These are phyloP conservation scores for Naja naja DNA, from an alignment of 2,113 vertebrate species.

Conservation along the genomic window DNA sequence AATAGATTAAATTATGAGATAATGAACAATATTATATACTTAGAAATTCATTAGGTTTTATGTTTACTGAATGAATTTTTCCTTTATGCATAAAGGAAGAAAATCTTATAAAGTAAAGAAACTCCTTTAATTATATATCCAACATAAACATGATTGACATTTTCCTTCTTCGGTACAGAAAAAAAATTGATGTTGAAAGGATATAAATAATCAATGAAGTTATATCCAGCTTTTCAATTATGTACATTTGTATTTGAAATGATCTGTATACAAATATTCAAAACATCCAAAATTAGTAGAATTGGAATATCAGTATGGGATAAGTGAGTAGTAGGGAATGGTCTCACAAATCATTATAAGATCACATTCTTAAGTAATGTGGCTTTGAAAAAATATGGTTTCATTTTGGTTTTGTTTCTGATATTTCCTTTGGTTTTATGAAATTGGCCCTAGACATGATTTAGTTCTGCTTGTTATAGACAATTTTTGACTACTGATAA, in stretches of 20 bases:
- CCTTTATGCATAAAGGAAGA: background rate
- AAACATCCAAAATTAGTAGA: background rate
- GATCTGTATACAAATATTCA: background rate
- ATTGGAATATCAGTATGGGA: background rate
- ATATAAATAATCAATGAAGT: background rate
- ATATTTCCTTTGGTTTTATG: background rate
- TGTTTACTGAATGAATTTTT: background rate
- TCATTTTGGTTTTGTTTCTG: background rate
- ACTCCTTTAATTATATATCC: background rate
- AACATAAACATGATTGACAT: background rate
- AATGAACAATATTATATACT: conserved; percentile 1
- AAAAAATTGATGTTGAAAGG: background rate
- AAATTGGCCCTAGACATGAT: background rate
- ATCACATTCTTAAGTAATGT: background rate
- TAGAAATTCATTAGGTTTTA: background rate
- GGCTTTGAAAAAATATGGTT: background rate
- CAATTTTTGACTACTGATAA: background rate
- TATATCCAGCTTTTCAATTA: background rate
- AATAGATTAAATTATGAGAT: conserved; percentile 7
- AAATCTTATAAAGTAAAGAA: background rate
- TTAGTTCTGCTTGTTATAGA: background rate
- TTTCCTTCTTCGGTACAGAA: background rate
- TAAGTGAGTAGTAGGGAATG: background rate
- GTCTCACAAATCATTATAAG: background rate
- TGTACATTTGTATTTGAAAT: background rate